Evolutionary conservation across 2,113 vertebrate species (phyloP), one percentile per base, ranked within the genome.

Genomic region (Podilymbus podiceps): DNA sequence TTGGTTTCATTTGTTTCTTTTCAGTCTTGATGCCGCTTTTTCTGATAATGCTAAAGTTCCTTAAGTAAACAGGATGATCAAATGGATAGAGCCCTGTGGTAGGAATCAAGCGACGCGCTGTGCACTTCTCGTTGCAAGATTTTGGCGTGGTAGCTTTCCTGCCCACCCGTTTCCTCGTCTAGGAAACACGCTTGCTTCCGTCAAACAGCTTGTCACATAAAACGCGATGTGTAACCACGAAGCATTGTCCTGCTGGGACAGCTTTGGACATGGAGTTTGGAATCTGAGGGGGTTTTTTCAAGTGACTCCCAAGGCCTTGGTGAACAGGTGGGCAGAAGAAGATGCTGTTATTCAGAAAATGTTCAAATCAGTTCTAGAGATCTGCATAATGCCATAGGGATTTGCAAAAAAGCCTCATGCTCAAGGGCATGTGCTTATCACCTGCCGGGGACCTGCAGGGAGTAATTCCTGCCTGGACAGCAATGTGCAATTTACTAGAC

Each of bases 401-500:
- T 85, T 93, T 62, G 9, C 30, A 75, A 88, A 84, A 75, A 30
- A 19, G 20, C 9, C 47, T 89, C 58, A 66, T 49, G 71, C 81
- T 90, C 87, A 89, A 91, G 81, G 88, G 50, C 71, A 94, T 80
- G 44, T 71, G n/a, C 50, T 66, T 80, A 90, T 95, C 91, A 89
- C 85, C 77, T 93, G 59, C 52, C 67, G 77, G 75, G 42, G 63
- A 90, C 88, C 82, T 80, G 35, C 90, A 85, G 72, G 63, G 31
- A 95, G 42, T 46, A 64, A 90, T 80, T 90, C 86, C 87, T 90
- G 63, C 58, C 68, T 71, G 59, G 62, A 77, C 71, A 94, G 85
- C 62, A 88, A 47, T 17, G 42, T 88, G 72, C 42, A 62, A 12
- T 90, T 76, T 82, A 46, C 89, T 88, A 74, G 50, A 86, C 86